Evolutionary conservation across 2,888 invertebrate genomes (phyloP), one percentile per base, ranked within the genome.

Genomic region (Villa cingulata): DNA sequence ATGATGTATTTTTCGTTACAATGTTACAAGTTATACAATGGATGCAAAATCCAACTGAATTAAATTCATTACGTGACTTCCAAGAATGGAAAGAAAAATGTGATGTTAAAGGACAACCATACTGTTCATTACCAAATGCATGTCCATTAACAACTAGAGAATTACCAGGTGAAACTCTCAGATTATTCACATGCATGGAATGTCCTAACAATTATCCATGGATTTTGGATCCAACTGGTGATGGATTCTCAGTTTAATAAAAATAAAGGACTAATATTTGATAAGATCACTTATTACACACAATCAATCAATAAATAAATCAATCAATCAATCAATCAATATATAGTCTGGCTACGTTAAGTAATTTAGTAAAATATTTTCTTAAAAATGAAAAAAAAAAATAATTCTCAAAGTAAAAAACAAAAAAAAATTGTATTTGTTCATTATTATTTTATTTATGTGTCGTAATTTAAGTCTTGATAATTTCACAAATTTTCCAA

Each of bases 71-170:
- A 43, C 77, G 89, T 57, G 91, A 92, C 65, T 92, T 92, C 80
- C 84, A 85, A 59, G 89, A 90, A 68, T 92, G 92, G 92, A 92
- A 92, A 70, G 91, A 91, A 60, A 88, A 88, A 66, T 92, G 92
- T 70, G 91, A 91, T 64, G 86, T 92, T 54, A 90, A 91, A 70
- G 91, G 91, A 48, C 89, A 90, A 67, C 87, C 92, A 48, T 88
- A 81, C 76, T 92, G 92, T 66, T 91, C 90, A 2, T 70, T 91
- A 58, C 91, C 91, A 49, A 92, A 92, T 63, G 84, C 90, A 46
- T 92, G 92, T 66, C 86, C 90, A 15, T 70, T 91, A 58, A 89
- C 82, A 41, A 91, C 91, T 51, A 75, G 90, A 60, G 92, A 92
- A 70, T 72, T 92, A 56, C 91, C 91, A 32, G 91, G 91, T 53